Evolutionary conservation across 2,113 vertebrate species (phyloP).

Genomic region (Salvelinus fontinalis): DNA sequence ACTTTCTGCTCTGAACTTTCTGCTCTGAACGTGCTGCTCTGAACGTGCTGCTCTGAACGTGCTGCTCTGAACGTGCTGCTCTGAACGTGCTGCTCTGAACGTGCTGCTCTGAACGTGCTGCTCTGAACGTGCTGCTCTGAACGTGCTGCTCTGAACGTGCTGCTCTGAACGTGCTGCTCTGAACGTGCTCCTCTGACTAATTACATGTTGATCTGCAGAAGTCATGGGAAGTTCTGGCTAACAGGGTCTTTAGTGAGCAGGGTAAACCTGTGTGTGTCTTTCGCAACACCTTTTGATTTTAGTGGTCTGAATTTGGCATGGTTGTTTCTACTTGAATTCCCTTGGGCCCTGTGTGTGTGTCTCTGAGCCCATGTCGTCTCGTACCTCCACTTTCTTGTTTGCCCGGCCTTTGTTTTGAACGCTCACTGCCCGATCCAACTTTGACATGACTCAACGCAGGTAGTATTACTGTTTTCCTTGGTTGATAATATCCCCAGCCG

Average conservation of each 20-base stretch:
- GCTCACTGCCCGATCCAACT: background rate
- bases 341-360: conserved; percentile 16
- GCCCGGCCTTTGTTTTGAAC: conserved; percentile 43
- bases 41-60: too few relatives aligned
- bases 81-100: background rate
- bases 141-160: background rate
- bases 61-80: too few relatives aligned
- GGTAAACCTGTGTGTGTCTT: background rate
- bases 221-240: too few relatives aligned
- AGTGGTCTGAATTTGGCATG: conserved; percentile 4
- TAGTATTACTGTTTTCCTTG: background rate
- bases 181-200: too few relatives aligned
- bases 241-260: too few relatives aligned
- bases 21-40: too few relatives aligned
- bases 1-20: too few relatives aligned
- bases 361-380: conserved; percentile 36
- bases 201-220: too few relatives aligned
- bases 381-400: conserved; percentile 64
- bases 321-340: conserved; percentile 1
- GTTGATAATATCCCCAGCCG: background rate
- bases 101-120: too few relatives aligned
- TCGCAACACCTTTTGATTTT: background rate
- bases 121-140: too few relatives aligned
- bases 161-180: too few relatives aligned
- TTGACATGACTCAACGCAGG: background rate